Conservation (phyloP, 92 coral and sea anemone genomes). For the Isaurus tuberculatus region DNA sequence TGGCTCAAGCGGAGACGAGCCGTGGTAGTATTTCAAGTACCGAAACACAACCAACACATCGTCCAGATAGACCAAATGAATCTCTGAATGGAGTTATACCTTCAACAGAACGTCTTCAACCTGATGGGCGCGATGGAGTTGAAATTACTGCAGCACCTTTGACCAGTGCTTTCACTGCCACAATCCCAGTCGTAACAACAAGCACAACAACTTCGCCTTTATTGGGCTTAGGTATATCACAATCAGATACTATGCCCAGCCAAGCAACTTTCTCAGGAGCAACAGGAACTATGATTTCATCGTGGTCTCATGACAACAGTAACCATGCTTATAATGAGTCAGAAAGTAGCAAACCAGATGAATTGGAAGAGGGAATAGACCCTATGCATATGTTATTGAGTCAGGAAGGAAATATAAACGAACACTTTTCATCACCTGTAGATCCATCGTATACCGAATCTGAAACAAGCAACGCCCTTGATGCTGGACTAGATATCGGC, state of each 20-base stretch:
- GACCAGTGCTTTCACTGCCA: slow-evolving; percentile 26
- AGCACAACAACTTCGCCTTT: slow-evolving; percentile 28
- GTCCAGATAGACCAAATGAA: neutral
- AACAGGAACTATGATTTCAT: neutral
- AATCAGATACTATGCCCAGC: neutral
- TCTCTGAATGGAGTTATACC: slow-evolving; percentile 57
- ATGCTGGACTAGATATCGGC: slow-evolving; percentile 10
- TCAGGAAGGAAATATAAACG: slow-evolving; percentile 8
- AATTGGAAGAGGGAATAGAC: neutral
- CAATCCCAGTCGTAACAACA: slow-evolving; percentile 9
- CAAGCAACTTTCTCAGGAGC: neutral
- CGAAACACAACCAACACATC: neutral
- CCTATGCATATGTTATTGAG: neutral
- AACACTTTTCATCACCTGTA: slow-evolving; percentile 21
- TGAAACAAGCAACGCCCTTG: neutral
- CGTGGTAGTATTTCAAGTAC: neutral
- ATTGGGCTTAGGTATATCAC: neutral
- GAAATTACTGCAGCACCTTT: slow-evolving; percentile 77
- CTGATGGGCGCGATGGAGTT: slow-evolving; percentile 96
- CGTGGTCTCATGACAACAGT: neutral
- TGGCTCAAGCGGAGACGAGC: slow-evolving; percentile 18
- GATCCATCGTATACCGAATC: neutral
- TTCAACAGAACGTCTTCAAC: slow-evolving; percentile 94
- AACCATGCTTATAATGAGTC: neutral
- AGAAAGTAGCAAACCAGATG: neutral